phyloP scores from a whole-genome alignment of 2,888 invertebrate species.

The Diaphora mendica region DNA sequence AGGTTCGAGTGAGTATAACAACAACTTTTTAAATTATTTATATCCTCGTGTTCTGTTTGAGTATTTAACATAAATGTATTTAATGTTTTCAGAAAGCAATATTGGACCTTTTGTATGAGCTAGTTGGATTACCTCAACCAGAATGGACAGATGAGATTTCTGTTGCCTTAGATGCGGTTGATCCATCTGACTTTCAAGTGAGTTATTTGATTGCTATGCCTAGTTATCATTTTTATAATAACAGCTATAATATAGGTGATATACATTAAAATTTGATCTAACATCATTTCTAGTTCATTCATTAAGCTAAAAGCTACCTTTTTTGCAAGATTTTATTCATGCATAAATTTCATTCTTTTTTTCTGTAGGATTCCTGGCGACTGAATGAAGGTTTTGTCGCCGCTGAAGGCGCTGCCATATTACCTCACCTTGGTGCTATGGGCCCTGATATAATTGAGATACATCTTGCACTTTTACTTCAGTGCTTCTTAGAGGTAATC shows the following conservation, averaged over 20 bases:
- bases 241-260: not conserved
- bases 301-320: not conserved
- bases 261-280: no score
- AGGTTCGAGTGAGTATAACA: conserved; percentile 92
- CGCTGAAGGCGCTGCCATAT: conserved; percentile 93
- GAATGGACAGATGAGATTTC: conserved; percentile 97
- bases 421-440: conserved; percentile 94
- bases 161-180: conserved; percentile 94
- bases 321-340: no score
- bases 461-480: conserved; percentile 95
- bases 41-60: not conserved
- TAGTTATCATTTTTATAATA: not conserved
- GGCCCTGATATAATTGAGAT: conserved; percentile 97
- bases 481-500: conserved; percentile 92
- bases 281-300: not conserved
- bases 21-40: not conserved
- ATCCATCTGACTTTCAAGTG: conserved; percentile 92
- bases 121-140: conserved; percentile 94
- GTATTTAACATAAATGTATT: not conserved
- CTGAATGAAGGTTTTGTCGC: conserved; percentile 98
- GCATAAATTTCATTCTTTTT: not conserved
- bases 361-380: conserved; percentile 91
- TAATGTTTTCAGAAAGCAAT: conserved; percentile 91
- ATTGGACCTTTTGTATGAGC: conserved; percentile 95
- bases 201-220: conserved; percentile 28